Base-by-base conservation (phyloP, 2,113 vertebrate genomes). In the Amazona guildingii region DNA sequence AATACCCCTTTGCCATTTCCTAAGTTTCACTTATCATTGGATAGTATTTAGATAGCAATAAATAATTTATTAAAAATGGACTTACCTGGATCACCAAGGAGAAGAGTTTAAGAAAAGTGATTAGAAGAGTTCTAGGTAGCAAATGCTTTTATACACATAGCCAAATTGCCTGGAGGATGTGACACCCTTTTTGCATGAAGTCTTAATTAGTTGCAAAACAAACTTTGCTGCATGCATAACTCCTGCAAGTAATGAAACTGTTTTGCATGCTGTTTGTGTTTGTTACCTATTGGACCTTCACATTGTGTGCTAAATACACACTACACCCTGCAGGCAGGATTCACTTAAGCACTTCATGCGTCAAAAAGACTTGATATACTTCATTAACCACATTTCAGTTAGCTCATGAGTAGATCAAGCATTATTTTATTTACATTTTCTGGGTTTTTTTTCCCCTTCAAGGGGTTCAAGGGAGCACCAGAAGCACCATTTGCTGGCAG, bases 121-220 rank as follows among this genome's bases (percentile, higher is more conserved):
- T 94, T 78, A 68, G 86, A 51, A 91, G 62, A 82, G 55, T 86
- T 75, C 92, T 67, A 75, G 8, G 83, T 83, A 82, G 95, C 95
- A 83, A 91, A 95, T 72, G 96, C 95, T 97, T 96, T 97, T 97
- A 96, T 97, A 97, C 81, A 43, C 92, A 67, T 78, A 83, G 88
- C 69, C 83, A 33, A 43, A 94, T 76, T 48, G 96, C 96, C 96
- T 86, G 96, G 89, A 84, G 96, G 94, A 97, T 91, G 96, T 96
- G 95, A 97, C 96, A 97, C 95, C 95, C 95, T 95, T 73, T 95
- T 88, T 95, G 94, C 96, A 95, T 75, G 86, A 67, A 91, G 69
- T 95, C 91, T 93, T 97, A 96, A 97, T 95, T 95, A 95, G 96
- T 97, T 97, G 96, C 96, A 96, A 97, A 97, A 97, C 96, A 95